A percentile compares a stretch with the other conserved stretches of the same genome.
Evolutionary conservation across 2,113 vertebrate species (phyloP).

Genomic region (Lampris incognitus): DNA sequence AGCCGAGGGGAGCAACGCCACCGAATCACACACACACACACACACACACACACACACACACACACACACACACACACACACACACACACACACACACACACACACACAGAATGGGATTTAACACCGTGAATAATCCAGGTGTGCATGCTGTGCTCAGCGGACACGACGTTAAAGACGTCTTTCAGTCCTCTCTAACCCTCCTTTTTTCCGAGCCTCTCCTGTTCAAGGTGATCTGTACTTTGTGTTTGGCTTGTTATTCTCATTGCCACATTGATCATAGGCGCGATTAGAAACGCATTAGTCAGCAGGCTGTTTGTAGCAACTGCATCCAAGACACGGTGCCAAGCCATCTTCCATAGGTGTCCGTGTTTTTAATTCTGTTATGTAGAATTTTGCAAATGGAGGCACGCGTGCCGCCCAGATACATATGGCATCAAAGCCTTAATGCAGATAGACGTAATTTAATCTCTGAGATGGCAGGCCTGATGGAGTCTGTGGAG

Average conservation of each 20-base stretch:
- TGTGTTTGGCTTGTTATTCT: slow-evolving; percentile 81
- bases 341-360: slow-evolving; percentile 80
- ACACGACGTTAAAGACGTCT: slow-evolving; percentile 58
- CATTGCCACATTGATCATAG: slow-evolving; percentile 83
- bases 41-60: slow-evolving; percentile 64
- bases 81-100: too few species aligned
- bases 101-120: slow-evolving; percentile 53
- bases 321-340: slow-evolving; percentile 74
- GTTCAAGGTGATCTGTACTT: slow-evolving; percentile 78
- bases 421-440: slow-evolving; percentile 76
- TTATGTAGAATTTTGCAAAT: slow-evolving; percentile 83
- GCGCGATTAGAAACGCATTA: slow-evolving; percentile 83
- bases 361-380: slow-evolving; percentile 82
- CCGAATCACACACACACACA: slow-evolving; percentile 31
- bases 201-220: slow-evolving; percentile 39
- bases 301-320: slow-evolving; percentile 80
- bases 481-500: slow-evolving; percentile 76
- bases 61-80: slow-evolving; percentile 65
- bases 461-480: slow-evolving; percentile 80
- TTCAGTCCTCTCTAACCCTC: slow-evolving; percentile 43
- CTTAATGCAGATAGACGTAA: slow-evolving; percentile 81
- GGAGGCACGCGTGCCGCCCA: slow-evolving; percentile 76
- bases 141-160: slow-evolving; percentile 63
- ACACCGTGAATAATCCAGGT: slow-evolving; percentile 76
- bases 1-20: slow-evolving; percentile 73